phyloP scores from a whole-genome alignment of 2,797 vertebrate species.

The Valencia hispanica region DNA sequence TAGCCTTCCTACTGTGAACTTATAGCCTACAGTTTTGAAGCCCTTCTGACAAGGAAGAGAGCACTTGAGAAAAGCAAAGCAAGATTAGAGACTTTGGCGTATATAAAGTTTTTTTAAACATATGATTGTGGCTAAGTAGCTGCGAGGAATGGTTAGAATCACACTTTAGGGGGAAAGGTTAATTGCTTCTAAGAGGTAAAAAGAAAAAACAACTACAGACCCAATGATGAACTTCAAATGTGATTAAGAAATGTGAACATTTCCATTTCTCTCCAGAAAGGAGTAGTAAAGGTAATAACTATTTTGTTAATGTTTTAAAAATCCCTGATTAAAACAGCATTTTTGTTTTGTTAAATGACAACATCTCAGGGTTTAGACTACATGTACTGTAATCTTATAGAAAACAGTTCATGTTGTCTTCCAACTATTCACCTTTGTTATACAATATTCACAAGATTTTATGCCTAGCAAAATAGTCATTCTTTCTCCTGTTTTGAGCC shows the following conservation, averaged over 20 bases:
- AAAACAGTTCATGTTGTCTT: not conserved
- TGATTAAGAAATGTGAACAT: not conserved
- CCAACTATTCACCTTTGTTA: not conserved
- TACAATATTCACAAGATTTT: not conserved
- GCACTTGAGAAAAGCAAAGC: slow-evolving; percentile 19
- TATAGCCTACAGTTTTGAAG: slow-evolving; percentile 1
- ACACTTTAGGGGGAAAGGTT: slow-evolving; percentile 12
- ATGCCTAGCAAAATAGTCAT: not conserved
- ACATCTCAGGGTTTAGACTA: not conserved
- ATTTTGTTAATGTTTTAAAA: not conserved
- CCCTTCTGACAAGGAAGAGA: slow-evolving; percentile 2
- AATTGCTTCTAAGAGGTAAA: slow-evolving; percentile 32
- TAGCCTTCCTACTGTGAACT: slow-evolving; percentile 8
- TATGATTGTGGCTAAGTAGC: slow-evolving; percentile 35
- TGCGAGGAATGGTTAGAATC: slow-evolving; percentile 27
- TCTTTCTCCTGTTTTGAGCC: not conserved
- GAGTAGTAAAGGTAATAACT: not conserved
- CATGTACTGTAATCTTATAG: not conserved
- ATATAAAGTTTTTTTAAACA: slow-evolving; percentile 21
- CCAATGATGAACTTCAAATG: slow-evolving; percentile 11
- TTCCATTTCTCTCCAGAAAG: not conserved
- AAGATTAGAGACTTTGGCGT: slow-evolving; percentile 19
- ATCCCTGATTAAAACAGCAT: not conserved
- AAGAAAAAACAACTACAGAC: slow-evolving; percentile 4
- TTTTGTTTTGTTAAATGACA: not conserved